These are phyloP conservation scores for Petrocephalus schoutedeni DNA, from an alignment of 2,797 vertebrate genomes.

Conservation along the genomic window DNA sequence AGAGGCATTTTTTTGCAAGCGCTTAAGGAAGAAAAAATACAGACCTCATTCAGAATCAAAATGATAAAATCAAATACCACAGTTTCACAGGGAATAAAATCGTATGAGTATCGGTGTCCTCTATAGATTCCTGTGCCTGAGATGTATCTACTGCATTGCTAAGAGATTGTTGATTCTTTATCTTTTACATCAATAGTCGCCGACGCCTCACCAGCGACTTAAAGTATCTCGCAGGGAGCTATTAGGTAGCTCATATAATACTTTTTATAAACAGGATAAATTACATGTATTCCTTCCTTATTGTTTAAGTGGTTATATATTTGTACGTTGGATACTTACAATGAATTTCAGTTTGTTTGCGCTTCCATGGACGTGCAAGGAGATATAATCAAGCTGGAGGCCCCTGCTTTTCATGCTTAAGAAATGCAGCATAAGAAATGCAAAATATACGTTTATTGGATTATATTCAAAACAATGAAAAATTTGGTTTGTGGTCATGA, in stretches of 20 bases:
- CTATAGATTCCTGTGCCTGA: neutral
- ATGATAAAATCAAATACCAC: neutral
- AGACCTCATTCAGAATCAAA: neutral
- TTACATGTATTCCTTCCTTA: neutral
- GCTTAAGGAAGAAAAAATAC: neutral
- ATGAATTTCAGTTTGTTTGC: neutral
- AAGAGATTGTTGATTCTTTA: neutral
- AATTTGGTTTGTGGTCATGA: neutral
- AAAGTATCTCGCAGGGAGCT: neutral
- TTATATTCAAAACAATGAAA: neutral
- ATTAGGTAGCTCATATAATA: neutral
- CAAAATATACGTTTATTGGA: neutral
- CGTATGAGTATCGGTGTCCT: neutral
- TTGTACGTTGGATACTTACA: neutral
- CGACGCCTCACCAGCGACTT: neutral
- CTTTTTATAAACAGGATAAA: neutral
- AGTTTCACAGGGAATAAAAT: neutral
- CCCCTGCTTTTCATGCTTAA: neutral
- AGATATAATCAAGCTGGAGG: neutral
- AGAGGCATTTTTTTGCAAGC: neutral
- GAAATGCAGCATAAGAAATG: neutral
- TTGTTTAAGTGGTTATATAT: neutral
- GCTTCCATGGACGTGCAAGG: neutral
- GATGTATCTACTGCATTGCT: neutral
- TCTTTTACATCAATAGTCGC: neutral